Evolutionary conservation across 2,888 invertebrate genomes (phyloP).

Genomic region (Ephialtes manifestator): DNA sequence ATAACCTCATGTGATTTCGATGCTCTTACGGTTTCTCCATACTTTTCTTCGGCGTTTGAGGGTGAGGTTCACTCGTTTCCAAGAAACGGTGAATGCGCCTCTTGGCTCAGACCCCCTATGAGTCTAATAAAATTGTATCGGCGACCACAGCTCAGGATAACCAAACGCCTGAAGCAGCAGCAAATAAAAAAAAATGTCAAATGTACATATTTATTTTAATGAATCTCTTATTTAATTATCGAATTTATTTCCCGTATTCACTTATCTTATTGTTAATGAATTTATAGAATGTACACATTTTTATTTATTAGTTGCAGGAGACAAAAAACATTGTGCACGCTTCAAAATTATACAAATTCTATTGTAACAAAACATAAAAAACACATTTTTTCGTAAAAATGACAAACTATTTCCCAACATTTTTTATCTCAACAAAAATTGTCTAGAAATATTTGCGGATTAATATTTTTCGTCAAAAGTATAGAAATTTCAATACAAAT

Average conservation of each 20-base stretch:
- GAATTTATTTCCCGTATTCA: neutral
- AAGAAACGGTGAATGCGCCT: constrained; percentile 72
- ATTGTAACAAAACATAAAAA: too few relatives aligned
- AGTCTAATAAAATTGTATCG: constrained; percentile 68
- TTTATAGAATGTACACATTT: too few relatives aligned
- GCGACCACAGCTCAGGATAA: constrained; percentile 6
- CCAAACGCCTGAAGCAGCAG: neutral
- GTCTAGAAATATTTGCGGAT: too few relatives aligned
- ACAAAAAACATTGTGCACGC: too few relatives aligned
- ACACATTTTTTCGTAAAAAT: too few relatives aligned
- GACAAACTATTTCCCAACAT: too few relatives aligned
- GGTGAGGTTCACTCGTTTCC: constrained; percentile 43
- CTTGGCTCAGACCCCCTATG: constrained; percentile 75
- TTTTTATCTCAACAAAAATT: too few relatives aligned
- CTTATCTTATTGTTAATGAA: neutral
- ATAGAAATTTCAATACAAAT: too few relatives aligned
- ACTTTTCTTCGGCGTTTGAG: constrained; percentile 29
- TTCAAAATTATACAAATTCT: too few relatives aligned
- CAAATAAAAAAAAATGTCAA: neutral
- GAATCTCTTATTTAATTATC: neutral
- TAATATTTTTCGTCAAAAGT: too few relatives aligned
- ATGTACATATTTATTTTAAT: neutral
- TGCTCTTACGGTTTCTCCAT: constrained; percentile 59
- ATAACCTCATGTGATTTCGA: constrained; percentile 77
- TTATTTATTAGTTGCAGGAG: too few relatives aligned